Evolutionary conservation across 35 echinoderm and acorn worm genomes (phyloP).

Genomic region (Acanthaster planci): DNA sequence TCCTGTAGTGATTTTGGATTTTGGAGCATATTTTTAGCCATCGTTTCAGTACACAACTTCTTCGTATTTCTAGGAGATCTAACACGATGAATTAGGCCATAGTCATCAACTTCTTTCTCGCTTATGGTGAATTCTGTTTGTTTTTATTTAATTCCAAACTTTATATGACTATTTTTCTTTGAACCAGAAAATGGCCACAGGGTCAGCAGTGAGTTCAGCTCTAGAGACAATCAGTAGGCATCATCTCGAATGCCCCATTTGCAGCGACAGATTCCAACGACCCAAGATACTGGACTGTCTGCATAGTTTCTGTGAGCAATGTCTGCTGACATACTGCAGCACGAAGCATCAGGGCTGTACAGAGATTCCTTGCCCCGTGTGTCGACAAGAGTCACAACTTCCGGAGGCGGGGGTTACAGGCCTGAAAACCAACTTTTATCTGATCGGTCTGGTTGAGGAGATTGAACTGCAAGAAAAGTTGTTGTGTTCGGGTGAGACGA

Average conservation of each 20-base stretch:
- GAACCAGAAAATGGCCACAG: constrained; percentile 13
- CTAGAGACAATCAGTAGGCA: neutral
- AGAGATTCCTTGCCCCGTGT: neutral
- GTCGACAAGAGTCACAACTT: constrained; percentile 10
- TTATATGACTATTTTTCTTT: no score
- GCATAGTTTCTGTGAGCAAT: constrained; percentile 36
- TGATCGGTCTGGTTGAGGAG: no score
- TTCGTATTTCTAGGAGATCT: no score
- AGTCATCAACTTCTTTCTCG: no score
- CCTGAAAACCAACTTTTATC: neutral
- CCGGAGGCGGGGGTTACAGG: neutral
- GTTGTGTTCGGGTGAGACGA: neutral
- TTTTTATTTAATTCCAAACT: no score
- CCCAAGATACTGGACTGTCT: no score
- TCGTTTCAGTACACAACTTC: no score
- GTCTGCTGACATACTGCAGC: neutral
- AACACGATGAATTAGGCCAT: no score
- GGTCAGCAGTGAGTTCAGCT: neutral
- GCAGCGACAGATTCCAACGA: neutral
- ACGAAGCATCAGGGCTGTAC: neutral
- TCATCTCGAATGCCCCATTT: constrained; percentile 28
- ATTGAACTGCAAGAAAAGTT: neutral
- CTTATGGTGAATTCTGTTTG: no score
- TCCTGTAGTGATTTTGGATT: no score
- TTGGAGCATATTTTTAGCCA: no score